Conservation (phyloP, 2,797 vertebrate species). For the Notoglanidium macrostoma region DNA sequence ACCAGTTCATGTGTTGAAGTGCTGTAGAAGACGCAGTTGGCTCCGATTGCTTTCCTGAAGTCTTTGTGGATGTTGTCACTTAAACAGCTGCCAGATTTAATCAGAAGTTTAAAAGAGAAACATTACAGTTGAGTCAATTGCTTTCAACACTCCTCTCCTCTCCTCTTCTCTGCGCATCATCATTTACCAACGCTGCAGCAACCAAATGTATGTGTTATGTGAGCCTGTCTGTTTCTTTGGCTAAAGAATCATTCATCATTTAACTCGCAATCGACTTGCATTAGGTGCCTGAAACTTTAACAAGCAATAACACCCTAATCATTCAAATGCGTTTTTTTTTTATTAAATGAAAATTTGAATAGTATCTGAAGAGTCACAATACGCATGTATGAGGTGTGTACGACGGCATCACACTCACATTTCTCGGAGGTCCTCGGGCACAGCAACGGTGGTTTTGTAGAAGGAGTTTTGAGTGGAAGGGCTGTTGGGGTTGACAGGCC, state of each 20-base stretch:
- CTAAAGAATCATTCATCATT: neutral
- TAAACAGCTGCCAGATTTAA: constrained; percentile 76
- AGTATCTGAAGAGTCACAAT: neutral
- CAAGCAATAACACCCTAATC: neutral
- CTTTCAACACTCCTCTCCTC: neutral
- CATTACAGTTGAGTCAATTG: neutral
- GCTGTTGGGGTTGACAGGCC: constrained; percentile 88
- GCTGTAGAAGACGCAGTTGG: constrained; percentile 88
- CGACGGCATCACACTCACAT: constrained; percentile 75
- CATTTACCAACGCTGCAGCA: neutral
- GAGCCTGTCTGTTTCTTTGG: neutral
- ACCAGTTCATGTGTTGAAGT: constrained; percentile 82
- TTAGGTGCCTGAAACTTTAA: neutral
- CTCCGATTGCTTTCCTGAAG: constrained; percentile 91
- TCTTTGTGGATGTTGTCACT: constrained; percentile 90
- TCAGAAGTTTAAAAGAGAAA: neutral
- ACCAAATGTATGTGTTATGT: neutral
- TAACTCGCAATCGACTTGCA: neutral
- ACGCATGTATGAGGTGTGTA: neutral
- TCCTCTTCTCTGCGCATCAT: neutral
- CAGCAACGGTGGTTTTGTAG: constrained; percentile 83
- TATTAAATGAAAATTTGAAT: neutral
- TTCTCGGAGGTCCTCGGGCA: constrained; percentile 88
- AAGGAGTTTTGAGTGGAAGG: constrained; percentile 84
- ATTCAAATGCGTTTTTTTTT: neutral